Base-by-base conservation (phyloP, 92 coral and sea anemone genomes). In the Parazoanthus atlanticus region DNA sequence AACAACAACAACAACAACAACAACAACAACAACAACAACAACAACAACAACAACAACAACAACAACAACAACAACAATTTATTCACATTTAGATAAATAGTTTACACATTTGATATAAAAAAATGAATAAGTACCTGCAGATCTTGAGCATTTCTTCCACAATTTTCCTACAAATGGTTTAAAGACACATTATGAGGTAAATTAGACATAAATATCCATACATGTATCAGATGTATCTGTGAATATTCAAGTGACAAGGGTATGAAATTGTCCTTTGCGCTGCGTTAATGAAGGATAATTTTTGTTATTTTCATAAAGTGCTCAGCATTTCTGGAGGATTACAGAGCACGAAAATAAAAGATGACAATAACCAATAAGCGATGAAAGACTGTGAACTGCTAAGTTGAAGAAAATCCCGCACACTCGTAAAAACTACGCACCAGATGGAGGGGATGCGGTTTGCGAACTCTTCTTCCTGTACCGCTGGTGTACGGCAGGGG, bases 341-440 rank as follows among this genome's bases (percentile, higher is more conserved):
- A 32, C 77, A 73, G 40, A 31, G 23, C 77, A 73, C 77, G 40
- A 73, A 71, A 73, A 73, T 73, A 73, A 73, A 73, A 73, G 77
- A 73, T 73, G 77, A 73, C 78, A 73, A 73, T 73, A 73, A 73
- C 40, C 78, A 73, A 32, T 32, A 73, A 73, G 78, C 46, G 40
- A 73, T 32, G 41, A 73, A 73, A 32, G 40, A 73, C 78, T 31
- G 78, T 73, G 78, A 73, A 73, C 78, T 73, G 43, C 78, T 73
- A 73, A 73, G 40, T 73, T 73, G 40, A 73, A 30, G 78, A 73
- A 73, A 73, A 73, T 32, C 78, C 16, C 78, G 78, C 78, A 30
- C 46, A 73, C 78, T 73, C 78, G 25, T 33, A 73, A 73, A 73
- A 73, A 73, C 78, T 73, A 73, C 78, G 78, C 78, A 73, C 78